Base-by-base conservation (phyloP, 2,888 invertebrate species). In the Junonia oenone region DNA sequence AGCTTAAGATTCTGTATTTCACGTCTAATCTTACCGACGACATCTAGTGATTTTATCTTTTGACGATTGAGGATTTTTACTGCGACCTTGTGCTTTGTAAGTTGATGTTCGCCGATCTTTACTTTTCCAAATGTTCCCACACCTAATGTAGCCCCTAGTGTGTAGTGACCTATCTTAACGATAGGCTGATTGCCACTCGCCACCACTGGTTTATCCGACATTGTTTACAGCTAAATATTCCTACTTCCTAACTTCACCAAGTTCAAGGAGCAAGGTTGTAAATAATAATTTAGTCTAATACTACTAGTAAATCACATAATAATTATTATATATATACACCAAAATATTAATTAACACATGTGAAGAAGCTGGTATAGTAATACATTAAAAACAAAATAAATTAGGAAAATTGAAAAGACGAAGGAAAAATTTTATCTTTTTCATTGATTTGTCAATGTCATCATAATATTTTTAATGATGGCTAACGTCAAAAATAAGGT, bases 111-210 rank as follows among this genome's bases (percentile, higher is more conserved):
- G 8, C 99, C 99, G 74, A 99, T 98, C 92, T 99, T 99, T 2
- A 99, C 99, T 92, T 99, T 99, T 55, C 99, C 99, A 90, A 99
- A 99, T 3, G 99, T 99, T 26, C 99, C 99, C 33, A 98, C 97
- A 33, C 99, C 99, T 40, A 99, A 91, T 1, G 93, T 93, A 31
- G 86, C 84, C 0, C 99, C 99, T 48, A 99, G 90, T 51, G 97
- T 95, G 83, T 99, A 99, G 85, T 99, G 99, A 0, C 99, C 99
- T 76, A 99, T 99, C 91, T 98, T 98, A 31, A 98, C 96, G 64
- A 96, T 93, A 54, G 96, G 96, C 80, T 95, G 95, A 49, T 69
- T 70, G 56, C 83, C 83, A 69, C 81, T 82, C 38, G 80, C 76
- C 50, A 75, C 74, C 47, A 82, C 78, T 58, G 83, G 78, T 65